phyloP scores from a whole-genome alignment of 1,140 invertebrate species.

The Armadillidium nasatum region DNA sequence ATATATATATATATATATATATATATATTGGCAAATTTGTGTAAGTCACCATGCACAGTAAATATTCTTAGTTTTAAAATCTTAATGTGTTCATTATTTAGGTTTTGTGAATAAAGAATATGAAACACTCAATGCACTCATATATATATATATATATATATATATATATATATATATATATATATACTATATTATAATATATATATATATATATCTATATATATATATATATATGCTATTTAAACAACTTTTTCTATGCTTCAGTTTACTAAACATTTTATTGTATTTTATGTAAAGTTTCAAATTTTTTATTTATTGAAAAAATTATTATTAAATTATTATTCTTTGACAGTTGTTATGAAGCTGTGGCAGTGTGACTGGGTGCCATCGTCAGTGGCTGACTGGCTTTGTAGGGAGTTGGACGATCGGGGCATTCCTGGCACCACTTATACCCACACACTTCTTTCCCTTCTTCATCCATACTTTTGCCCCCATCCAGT shows the following conservation, averaged over 20 bases:
- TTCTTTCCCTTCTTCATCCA: slow-evolving; percentile 44
- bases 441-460: slow-evolving; percentile 39
- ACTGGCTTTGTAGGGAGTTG: slow-evolving; percentile 43
- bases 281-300: background rate
- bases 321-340: background rate
- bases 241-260: background rate
- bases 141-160: too few relatives aligned
- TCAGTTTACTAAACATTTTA: background rate
- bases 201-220: too few relatives aligned
- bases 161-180: too few relatives aligned
- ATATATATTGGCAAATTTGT: too few relatives aligned
- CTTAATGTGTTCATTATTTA: too few relatives aligned
- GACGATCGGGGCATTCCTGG: slow-evolving; percentile 41
- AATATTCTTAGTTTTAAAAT: too few relatives aligned
- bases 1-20: too few relatives aligned
- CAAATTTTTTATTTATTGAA: background rate
- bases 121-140: too few relatives aligned
- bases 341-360: slow-evolving; percentile 40
- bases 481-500: slow-evolving; percentile 40
- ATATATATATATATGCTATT: too few relatives aligned
- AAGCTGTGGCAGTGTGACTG: slow-evolving; percentile 44
- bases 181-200: too few relatives aligned
- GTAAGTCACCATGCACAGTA: too few relatives aligned
- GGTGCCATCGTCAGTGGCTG: slow-evolving; percentile 41
- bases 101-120: too few relatives aligned